Base-by-base conservation (phyloP, 2,888 invertebrate species). In the Mythimna albipuncta region DNA sequence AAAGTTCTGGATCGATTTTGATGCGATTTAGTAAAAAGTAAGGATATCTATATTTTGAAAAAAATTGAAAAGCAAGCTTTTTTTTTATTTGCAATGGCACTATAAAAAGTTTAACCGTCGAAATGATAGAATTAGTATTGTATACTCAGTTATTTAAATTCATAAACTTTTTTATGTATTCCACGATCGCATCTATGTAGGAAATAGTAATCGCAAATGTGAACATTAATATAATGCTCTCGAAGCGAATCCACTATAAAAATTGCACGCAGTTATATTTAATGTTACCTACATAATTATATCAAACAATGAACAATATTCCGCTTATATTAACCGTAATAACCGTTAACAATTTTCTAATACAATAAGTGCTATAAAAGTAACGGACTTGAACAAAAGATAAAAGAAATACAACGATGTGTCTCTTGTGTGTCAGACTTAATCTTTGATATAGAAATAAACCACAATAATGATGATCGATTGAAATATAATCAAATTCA, bases 381-480 rank as follows among this genome's bases (percentile, higher is more conserved):
- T 57, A 32, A 32, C 26, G 57, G 11, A 54, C 38, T 32, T 4
- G 7, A 47, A 32, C n/a, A 61, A 21, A 59, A 32, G 19, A 72
- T 41, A 57, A 50, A 50, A 75, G 21, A 55, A 58, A 41, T 13
- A n/a, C 21, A 11, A 16, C 6, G 16, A 35, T 6, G 44, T 11
- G 9, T 47, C 62, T 61, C 19, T 59, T 0, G 21, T 55, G 38
- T 66, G 59, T 47, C 77, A 52, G n/a, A 35, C 11, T 26, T 64
- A 38, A 64, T 75, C 78, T 21, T 41, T 41, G 19, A 50, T 61
- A 71, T 61, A 47, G 47, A 41, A 32, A 16, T 41, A 64, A 26
- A 35, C n/a, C 13, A 73, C n/a, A 75, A 64, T 77, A 80, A 77
- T 64, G 64, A 75, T 80, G 77, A 81, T 81, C 64, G 81, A 77